Evolutionary conservation across 2,113 vertebrate species (phyloP), one percentile per base, ranked within the genome.

Genomic region (Eudyptes chrysolophus): DNA sequence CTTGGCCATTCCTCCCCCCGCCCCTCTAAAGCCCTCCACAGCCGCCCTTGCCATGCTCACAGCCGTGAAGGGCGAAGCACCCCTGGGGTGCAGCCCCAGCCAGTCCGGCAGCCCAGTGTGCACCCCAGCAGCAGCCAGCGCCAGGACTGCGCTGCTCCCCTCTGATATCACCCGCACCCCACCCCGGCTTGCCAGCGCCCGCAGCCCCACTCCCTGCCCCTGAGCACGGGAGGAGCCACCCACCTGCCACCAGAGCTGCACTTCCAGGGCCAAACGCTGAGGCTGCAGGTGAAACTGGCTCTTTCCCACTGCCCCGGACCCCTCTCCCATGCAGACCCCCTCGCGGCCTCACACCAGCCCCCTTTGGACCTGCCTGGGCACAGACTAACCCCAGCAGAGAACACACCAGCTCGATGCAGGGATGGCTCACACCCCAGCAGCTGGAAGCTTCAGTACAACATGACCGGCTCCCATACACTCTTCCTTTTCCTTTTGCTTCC

Each of bases 401-500:
- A 9, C 80, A 44, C 36, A 8, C 17, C 80, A 48, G 46, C 46
- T 66, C 0, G 1, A 6, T 57, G 76, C 65, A 68, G 48, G 27
- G 34, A 24, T 48, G 40, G 84, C 65, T 78, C 65, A 48, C 44
- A 16, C 30, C 40, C 40, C 92, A 77, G 76, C 60, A 77, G 72
- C 25, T 5, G 0, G 25, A 20, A 87, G 32, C 18, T 76, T 57
- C 74, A 19, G 29, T 10, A 65, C 36, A 49, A n/a, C 21, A 5
- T 30, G 24, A 64, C 42, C 1, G 5, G 30, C 27, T 58, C 65
- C 57, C 27, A 10, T 2, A 74, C 64, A 34, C 0, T 0, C n/a
- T 51, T 80, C 3, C 2, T 77, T 86, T 74, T 61, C 58, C 13
- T 92, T 77, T 74, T 42, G 26, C 46, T 69, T 88, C 36, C 24